Conservation (phyloP, 1,140 invertebrate species). For the Linepithema humile region DNA sequence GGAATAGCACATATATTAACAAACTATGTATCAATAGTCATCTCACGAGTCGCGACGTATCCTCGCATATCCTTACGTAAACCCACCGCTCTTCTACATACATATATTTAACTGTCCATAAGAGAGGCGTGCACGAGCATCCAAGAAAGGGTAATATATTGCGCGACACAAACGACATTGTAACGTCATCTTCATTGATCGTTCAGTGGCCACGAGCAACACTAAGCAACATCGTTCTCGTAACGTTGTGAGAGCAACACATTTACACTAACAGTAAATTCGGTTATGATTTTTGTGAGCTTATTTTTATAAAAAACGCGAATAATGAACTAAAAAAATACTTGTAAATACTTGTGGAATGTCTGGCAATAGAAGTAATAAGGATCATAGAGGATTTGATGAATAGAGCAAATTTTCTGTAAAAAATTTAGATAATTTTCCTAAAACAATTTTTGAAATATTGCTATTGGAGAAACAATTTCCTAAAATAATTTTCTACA, state of each 20-base stretch:
- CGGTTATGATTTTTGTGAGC: not conserved
- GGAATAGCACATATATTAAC: not conserved
- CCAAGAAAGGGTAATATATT: constrained; percentile 31
- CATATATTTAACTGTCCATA: constrained; percentile 40
- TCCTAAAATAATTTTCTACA: not conserved
- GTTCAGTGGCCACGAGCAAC: constrained; percentile 36
- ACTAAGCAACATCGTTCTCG: not conserved
- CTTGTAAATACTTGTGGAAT: not conserved
- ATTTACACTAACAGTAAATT: not conserved
- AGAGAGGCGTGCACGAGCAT: not conserved
- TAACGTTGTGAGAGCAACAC: not conserved
- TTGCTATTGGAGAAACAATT: too few species aligned
- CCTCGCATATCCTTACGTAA: constrained; percentile 16
- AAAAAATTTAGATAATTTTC: not conserved
- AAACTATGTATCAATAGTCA: not conserved
- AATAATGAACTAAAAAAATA: not conserved
- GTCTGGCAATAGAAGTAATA: not conserved
- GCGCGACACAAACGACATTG: constrained; percentile 35
- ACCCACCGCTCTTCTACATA: not conserved
- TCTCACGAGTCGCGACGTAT: not conserved
- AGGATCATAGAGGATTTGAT: too few species aligned
- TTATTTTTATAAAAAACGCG: not conserved
- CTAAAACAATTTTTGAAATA: not conserved
- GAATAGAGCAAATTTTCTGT: not conserved
- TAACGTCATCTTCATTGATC: constrained; percentile 63